Conservation (phyloP, 2,888 invertebrate genomes). For the Margaritifera margaritifera region DNA sequence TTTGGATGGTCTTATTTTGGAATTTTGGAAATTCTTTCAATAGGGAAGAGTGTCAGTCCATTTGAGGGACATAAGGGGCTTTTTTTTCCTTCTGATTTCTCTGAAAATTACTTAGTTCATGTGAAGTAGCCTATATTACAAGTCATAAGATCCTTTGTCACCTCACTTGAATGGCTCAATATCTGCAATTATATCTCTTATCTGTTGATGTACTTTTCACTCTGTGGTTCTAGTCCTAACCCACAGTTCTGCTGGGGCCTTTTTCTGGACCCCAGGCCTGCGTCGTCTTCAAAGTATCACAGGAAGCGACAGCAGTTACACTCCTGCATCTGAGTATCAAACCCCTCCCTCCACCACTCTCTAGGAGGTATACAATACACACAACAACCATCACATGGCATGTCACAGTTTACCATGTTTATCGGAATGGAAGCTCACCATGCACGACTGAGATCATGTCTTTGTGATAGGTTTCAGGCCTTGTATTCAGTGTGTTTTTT, state of each 20-base stretch:
- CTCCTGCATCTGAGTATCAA: constrained; percentile 1
- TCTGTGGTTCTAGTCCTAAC: constrained; percentile 40
- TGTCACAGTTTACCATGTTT: no score
- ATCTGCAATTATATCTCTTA: no score
- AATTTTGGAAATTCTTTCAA: no score
- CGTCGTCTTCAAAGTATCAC: constrained; percentile 46
- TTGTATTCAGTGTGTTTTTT: no score
- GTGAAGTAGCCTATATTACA: constrained; percentile 29
- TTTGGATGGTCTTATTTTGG: no score
- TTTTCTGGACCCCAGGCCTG: constrained; percentile 57
- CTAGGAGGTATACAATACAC: constrained; percentile 11
- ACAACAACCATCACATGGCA: no score
- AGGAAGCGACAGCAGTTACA: constrained; percentile 25
- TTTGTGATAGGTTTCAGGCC: no score
- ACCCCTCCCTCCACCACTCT: constrained; percentile 23
- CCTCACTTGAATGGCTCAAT: no score
- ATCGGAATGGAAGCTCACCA: no score
- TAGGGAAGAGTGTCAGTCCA: no score
- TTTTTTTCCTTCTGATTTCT: constrained; percentile 50
- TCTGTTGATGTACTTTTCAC: no score
- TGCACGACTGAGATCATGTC: no score
- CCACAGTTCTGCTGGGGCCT: constrained; percentile 47
- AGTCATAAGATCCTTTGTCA: neutral
- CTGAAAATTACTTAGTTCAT: constrained; percentile 48
- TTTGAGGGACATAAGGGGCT: constrained; percentile 23